Base-by-base conservation (phyloP, 2,888 invertebrate genomes). In the Branchipolynoe longqiensis region DNA sequence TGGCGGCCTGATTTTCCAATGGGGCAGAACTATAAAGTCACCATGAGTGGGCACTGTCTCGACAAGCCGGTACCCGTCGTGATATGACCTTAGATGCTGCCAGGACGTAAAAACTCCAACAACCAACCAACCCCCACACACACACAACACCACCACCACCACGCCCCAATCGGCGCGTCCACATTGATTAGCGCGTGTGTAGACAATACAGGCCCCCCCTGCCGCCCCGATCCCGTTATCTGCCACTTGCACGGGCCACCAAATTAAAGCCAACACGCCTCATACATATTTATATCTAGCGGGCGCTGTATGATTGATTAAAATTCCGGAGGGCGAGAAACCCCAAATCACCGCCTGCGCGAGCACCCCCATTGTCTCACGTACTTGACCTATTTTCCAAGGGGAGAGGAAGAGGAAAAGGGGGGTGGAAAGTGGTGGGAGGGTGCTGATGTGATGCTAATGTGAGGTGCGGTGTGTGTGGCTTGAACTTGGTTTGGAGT, bases 241-340 rank as follows among this genome's bases (percentile, higher is more conserved):
- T 78, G 78, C 78, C 78, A 41, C 78, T 78, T 78, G 78, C 54
- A 78, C 78, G 48, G 48, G 78, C 28, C 31, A 18, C 78, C 28
- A 78, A 78, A 78, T 78, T 78, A 78, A 41, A 78, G 41, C 78
- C 1, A 78, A 78, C 78, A 48, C 48, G 41, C 78, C 78, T 78
- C 78, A 78, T 78, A 78, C 78, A 78, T 78, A 78, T 78, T 78
- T 48, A 78, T 78, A 78, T 25, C 62, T n/a, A 6, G 64, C 8
- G 2, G 33, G 48, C 54, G 41, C 78, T 48, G 78, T 54, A 78
- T 78, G 78, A 78, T 78, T 78, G 78, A 78, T 78, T 78, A 78
- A 78, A 78, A 78, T 78, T 78, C 78, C 78, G 41, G 25, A 78
- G 78, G n/a, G 78, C 41, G 48, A 78, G 78, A 78, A 78, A 54